phyloP scores from a whole-genome alignment of 2,113 vertebrate genomes.

The Megalops atlanticus region DNA sequence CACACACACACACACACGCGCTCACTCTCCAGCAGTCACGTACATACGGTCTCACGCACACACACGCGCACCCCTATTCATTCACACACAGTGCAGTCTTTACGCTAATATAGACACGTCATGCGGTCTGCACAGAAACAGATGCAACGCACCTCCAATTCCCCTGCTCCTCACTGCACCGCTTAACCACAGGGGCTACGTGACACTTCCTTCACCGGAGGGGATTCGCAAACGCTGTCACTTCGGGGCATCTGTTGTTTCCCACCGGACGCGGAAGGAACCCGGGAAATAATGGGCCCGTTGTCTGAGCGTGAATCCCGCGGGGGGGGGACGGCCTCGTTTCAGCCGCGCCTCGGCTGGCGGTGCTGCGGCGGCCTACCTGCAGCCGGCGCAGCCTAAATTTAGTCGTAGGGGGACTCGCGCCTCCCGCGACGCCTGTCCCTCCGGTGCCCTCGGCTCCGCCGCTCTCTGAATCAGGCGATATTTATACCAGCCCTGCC shows the following conservation, averaged over 20 bases:
- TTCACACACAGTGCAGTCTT: slow-evolving; percentile 35
- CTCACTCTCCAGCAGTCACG: slow-evolving; percentile 39
- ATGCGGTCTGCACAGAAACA: background rate
- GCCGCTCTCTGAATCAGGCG: background rate
- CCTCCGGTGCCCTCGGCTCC: background rate
- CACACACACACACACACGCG: slow-evolving; percentile 31
- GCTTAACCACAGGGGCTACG: background rate
- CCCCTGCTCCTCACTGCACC: background rate
- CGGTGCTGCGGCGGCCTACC: background rate
- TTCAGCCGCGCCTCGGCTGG: background rate
- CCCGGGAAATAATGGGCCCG: background rate
- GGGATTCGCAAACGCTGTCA: background rate
- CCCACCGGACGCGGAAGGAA: background rate
- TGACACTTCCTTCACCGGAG: background rate
- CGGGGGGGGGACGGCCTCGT: background rate
- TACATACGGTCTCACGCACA: slow-evolving; percentile 33
- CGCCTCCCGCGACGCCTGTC: background rate
- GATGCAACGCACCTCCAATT: background rate
- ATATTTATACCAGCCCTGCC: slow-evolving; percentile 22
- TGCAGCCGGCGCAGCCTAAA: background rate
- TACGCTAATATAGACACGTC: too few species aligned
- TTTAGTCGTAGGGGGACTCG: background rate
- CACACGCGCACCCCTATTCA: slow-evolving; percentile 33
- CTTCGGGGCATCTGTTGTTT: background rate
- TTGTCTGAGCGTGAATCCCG: background rate